Percentiles rank a stretch among this genome's conserved stretches.
Conservation (phyloP, 2,797 vertebrate genomes). For the Pteronotus mesoamericanus region DNA sequence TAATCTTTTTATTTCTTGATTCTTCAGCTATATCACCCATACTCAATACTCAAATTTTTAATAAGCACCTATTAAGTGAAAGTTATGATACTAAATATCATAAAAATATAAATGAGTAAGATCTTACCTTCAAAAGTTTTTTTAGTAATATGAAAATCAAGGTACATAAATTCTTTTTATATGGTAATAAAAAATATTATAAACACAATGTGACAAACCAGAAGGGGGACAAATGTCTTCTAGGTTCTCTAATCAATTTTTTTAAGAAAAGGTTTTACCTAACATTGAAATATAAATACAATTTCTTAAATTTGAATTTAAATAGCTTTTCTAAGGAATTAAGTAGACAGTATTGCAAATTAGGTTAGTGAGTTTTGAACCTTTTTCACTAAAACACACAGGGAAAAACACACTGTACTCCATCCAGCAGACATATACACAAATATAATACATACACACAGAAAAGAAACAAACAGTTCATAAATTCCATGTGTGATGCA, state of each 20-base stretch:
- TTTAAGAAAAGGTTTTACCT: neutral
- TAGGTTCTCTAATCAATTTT: neutral
- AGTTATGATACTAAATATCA: neutral
- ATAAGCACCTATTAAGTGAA: neutral
- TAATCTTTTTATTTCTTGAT: neutral
- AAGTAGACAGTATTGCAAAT: neutral
- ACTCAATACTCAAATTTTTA: slow-evolving; percentile 33
- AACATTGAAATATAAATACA: slow-evolving; percentile 1
- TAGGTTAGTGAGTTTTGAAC: neutral
- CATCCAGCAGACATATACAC: neutral
- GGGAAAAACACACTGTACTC: neutral
- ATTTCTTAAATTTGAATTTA: neutral
- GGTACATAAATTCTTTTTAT: neutral
- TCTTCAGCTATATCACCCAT: neutral
- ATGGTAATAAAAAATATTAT: neutral
- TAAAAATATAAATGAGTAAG: neutral
- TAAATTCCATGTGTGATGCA: neutral
- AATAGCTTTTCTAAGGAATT: slow-evolving; percentile 18
- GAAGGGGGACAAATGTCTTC: neutral
- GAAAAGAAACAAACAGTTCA: neutral
- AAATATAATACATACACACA: neutral
- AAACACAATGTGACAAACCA: neutral
- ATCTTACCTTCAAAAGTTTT: neutral
- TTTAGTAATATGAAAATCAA: slow-evolving; percentile 10
- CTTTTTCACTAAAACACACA: neutral